Conservation (phyloP, 2,113 vertebrate species). For the Boleophthalmus pectinirostris region DNA sequence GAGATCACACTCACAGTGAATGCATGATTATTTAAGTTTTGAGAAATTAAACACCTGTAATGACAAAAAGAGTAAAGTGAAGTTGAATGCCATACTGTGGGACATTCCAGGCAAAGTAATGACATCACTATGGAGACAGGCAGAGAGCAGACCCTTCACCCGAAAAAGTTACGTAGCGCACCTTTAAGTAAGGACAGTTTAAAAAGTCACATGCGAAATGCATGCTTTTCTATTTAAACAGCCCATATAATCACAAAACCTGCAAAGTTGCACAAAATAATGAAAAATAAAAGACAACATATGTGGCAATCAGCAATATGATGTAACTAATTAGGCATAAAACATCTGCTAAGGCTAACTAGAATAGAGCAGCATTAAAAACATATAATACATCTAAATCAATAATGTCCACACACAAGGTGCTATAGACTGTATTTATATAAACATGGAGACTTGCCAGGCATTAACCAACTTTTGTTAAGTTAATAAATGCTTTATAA, state of each 20-base stretch:
- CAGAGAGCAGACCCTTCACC: too few relatives aligned
- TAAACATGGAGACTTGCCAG: neutral
- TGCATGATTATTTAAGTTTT: too few relatives aligned
- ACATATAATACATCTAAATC: conserved; percentile 32
- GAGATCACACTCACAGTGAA: too few relatives aligned
- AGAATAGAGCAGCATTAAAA: conserved; percentile 37
- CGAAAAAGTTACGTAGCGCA: too few relatives aligned
- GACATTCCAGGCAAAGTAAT: too few relatives aligned
- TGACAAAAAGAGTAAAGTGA: too few relatives aligned
- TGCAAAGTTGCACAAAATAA: conserved; percentile 12
- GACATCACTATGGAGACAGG: too few relatives aligned
- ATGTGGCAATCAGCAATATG: conserved; percentile 8
- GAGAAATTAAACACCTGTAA: too few relatives aligned
- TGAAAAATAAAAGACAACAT: conserved; percentile 34
- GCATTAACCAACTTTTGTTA: neutral
- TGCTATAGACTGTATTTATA: conserved; percentile 62
- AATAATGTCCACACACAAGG: conserved; percentile 52
- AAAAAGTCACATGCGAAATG: conserved; percentile 11
- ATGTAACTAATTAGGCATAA: neutral
- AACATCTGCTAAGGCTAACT: conserved; percentile 3
- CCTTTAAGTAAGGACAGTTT: conserved; percentile 2
- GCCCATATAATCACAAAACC: conserved; percentile 25
- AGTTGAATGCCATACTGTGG: too few relatives aligned
- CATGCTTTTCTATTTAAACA: conserved; percentile 52
- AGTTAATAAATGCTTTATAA: neutral